Evolutionary conservation across 2,888 invertebrate species (phyloP), one percentile per base, ranked within the genome.

Genomic region (Megaustenia siamemsis): DNA sequence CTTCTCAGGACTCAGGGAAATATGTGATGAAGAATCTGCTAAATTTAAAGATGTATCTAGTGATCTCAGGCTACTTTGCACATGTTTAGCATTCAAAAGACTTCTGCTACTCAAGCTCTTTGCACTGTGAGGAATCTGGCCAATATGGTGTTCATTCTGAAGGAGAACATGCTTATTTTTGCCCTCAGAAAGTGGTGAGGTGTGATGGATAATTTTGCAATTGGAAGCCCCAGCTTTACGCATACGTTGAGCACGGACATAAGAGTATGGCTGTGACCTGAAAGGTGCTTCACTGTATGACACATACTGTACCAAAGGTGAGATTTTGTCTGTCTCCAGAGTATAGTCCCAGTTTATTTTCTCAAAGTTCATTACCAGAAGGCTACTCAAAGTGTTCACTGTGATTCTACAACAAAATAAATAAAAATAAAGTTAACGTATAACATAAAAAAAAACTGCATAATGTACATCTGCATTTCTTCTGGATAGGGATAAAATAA

Each of bases 291-390:
- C 93, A 10, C 90, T 89, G 87, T 93, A 94, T 28, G 90, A 90
- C 32, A 92, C 90, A 87, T 93, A 93, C 88, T 92, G 91, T 6
- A 93, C 91, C 12, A 92, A 88, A 0, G 94, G 91, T n/a, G 93
- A 92, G 49, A 93, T 90, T 83, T 91, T 91, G 89, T 94, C 94
- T 45, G 89, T 90, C 38, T 91, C 90, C 76, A 94, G 88, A 32
- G 87, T 92, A 87, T 94, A 94, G 90, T 94, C 92, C 92, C 93
- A 93, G 40, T 93, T 91, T 0, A 93, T 90, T 63, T 90, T 89
- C 88, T 94, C 94, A 89, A 94, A 94, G 87, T 92, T 93, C 85
- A 94, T 89, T 84, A 93, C 92, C 84, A 94, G 88, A 80, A 94
- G 86, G 84, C 93, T 93, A 77, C 89, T 90, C 68, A 90, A 89